Percentiles rank a stretch among this genome's conserved stretches.
Conservation (phyloP, 2,888 invertebrate genomes). For the Sesia bembeciformis region DNA sequence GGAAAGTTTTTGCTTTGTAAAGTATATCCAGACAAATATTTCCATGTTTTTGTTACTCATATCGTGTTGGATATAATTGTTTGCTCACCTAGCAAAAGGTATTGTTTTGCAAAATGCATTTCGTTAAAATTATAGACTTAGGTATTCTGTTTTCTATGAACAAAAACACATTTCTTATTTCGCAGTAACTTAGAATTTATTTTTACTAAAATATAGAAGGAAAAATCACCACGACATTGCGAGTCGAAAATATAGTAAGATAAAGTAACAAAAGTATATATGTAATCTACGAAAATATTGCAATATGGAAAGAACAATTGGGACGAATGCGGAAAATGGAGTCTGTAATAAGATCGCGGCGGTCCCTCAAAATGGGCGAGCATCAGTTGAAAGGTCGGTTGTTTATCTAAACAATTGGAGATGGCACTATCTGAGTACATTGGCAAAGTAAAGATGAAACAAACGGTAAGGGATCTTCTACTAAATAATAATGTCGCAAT, state of each 20-base stretch:
- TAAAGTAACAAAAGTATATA: background rate
- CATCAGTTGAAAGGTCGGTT: conserved; percentile 19
- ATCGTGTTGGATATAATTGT: too few relatives aligned
- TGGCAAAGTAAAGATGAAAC: background rate
- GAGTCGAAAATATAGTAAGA: too few relatives aligned
- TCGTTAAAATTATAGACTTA: too few relatives aligned
- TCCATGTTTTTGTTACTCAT: background rate
- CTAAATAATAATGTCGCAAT: too few relatives aligned
- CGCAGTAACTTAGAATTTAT: too few relatives aligned
- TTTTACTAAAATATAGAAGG: too few relatives aligned
- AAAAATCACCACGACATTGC: too few relatives aligned
- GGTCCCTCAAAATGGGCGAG: conserved; percentile 21
- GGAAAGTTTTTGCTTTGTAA: background rate
- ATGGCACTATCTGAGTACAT: conserved; percentile 19
- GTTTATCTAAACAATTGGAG: conserved; percentile 34
- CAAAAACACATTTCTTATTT: too few relatives aligned
- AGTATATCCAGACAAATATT: background rate
- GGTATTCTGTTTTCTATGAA: too few relatives aligned
- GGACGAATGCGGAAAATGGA: conserved; percentile 11
- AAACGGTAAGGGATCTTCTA: too few relatives aligned
- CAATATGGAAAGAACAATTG: conserved; percentile 9
- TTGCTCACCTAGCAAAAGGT: too few relatives aligned
- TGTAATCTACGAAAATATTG: conserved; percentile 7
- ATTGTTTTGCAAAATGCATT: too few relatives aligned
- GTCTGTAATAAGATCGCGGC: conserved; percentile 17